Conservation (phyloP, 2,888 invertebrate genomes). For the Eristalis intricaria region DNA sequence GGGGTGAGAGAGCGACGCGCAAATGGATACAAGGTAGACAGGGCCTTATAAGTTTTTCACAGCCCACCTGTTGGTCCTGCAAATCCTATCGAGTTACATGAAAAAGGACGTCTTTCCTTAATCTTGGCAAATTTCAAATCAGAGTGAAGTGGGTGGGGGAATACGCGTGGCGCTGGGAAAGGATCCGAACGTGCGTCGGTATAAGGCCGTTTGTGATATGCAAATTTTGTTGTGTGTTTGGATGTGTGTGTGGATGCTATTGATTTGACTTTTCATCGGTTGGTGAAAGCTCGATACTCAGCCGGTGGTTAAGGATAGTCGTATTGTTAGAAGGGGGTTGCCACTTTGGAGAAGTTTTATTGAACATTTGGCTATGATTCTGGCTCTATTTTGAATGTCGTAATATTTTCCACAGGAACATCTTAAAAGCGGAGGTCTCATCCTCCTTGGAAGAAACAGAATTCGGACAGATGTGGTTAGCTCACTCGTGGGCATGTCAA, state of each 20-base stretch:
- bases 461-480: too few species aligned
- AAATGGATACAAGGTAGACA: neutral
- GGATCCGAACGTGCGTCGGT: neutral
- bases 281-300: neutral
- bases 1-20: neutral
- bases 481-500: too few species aligned
- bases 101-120: constrained; percentile 31
- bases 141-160: neutral
- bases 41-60: constrained; percentile 16
- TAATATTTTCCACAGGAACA: too few species aligned
- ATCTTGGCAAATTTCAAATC: constrained; percentile 48
- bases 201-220: neutral
- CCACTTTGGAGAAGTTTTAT: neutral
- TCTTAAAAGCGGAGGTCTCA: too few species aligned
- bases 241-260: neutral
- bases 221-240: neutral
- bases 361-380: too few species aligned
- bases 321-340: neutral
- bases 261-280: neutral
- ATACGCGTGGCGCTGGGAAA: neutral
- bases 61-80: constrained; percentile 59
- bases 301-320: neutral
- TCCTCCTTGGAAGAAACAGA: too few species aligned
- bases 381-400: too few species aligned
- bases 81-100: constrained; percentile 21